Conservation (phyloP, 2,797 vertebrate species). For the Heterohyrax brucei region DNA sequence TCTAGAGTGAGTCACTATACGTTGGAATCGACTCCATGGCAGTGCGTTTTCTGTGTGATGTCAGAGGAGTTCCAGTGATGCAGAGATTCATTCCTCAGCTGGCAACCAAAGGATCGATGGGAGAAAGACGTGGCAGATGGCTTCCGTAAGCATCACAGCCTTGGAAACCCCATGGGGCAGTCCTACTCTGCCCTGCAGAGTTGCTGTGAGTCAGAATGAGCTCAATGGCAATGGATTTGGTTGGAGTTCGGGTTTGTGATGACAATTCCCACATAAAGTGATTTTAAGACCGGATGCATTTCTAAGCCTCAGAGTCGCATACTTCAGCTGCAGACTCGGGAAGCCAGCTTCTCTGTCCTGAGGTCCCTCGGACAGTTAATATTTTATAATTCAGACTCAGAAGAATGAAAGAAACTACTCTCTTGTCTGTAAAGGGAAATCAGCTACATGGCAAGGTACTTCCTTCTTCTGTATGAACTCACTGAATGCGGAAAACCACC, state of each 20-base stretch:
- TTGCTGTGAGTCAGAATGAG: neutral
- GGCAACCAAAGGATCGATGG: neutral
- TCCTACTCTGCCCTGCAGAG: neutral
- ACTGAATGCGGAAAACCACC: neutral
- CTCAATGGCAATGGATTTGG: neutral
- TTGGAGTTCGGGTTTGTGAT: neutral
- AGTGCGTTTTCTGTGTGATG: too few relatives aligned
- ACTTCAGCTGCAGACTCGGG: too few relatives aligned
- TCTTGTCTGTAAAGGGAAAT: neutral
- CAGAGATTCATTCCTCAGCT: too few relatives aligned
- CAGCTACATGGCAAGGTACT: neutral
- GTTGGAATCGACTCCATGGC: too few relatives aligned
- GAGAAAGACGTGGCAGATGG: neutral
- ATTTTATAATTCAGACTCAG: neutral
- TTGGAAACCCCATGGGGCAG: neutral
- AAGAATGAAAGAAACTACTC: neutral
- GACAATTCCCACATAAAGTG: neutral
- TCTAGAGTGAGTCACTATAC: too few relatives aligned
- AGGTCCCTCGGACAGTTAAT: accelerated
- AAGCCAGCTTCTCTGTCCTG: too few relatives aligned
- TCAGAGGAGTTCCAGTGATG: too few relatives aligned
- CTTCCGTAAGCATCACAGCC: neutral
- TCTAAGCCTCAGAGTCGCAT: neutral
- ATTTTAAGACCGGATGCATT: neutral
- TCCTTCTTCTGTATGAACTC: accelerated